Percentiles rank a stretch among this genome's conserved stretches.
phyloP scores from a whole-genome alignment of 2,113 vertebrate genomes.

The Oreocharis arfaki region DNA sequence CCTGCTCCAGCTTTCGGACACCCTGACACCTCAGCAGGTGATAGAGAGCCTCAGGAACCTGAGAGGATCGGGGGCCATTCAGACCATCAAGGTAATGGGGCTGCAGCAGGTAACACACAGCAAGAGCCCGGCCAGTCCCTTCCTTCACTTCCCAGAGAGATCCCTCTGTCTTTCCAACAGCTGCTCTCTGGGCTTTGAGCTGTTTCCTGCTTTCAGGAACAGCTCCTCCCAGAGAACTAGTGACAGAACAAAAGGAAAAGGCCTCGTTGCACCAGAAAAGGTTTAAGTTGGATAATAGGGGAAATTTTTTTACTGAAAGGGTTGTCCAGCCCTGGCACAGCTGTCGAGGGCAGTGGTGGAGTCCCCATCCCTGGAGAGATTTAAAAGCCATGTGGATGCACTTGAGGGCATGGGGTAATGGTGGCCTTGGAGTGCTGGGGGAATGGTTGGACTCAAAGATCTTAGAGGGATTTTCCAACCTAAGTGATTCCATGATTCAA shows the following conservation, averaged over 20 bases:
- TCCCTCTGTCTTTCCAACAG: not conserved
- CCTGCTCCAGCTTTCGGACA: slow-evolving; percentile 80
- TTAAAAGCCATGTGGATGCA: not conserved
- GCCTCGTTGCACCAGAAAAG: not conserved
- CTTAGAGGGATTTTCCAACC: not conserved
- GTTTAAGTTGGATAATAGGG: not conserved
- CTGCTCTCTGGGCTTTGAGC: not conserved
- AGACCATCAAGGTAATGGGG: slow-evolving; percentile 87
- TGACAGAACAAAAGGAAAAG: not conserved
- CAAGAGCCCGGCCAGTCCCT: rapidly evolving
- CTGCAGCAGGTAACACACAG: not conserved
- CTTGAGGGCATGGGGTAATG: rapidly evolving
- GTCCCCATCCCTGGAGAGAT: not conserved
- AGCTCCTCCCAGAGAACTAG: not conserved
- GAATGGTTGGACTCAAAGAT: not conserved
- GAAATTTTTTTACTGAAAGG: not conserved
- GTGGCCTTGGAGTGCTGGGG: not conserved
- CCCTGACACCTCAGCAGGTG: slow-evolving; percentile 77
- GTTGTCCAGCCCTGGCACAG: not conserved
- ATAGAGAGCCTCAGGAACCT: slow-evolving; percentile 81
- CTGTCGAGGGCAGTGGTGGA: not conserved
- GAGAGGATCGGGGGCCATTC: slow-evolving; percentile 83
- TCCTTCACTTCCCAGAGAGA: not conserved
- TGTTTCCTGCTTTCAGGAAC: not conserved
- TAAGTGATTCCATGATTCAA: not conserved